Percentiles rank a stretch among this genome's conserved stretches.
Conservation (phyloP, 1,140 invertebrate genomes). For the Campoletis sonorensis region DNA sequence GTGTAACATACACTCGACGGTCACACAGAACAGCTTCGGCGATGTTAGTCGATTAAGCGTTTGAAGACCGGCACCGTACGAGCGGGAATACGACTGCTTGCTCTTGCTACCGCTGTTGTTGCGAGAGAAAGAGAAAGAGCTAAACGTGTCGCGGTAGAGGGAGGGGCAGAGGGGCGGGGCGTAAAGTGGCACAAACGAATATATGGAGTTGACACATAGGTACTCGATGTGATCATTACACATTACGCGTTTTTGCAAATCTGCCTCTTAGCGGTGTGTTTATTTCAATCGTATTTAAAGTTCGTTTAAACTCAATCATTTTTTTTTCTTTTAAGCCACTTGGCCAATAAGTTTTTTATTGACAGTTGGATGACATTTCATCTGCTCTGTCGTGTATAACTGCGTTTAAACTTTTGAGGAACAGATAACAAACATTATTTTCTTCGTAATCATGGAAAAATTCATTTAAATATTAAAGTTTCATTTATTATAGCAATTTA, state of each 20-base stretch:
- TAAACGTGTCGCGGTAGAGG: constrained; percentile 8
- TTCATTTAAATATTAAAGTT: no score
- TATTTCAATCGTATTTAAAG: no score
- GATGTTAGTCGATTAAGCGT: constrained; percentile 23
- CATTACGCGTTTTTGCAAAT: not conserved
- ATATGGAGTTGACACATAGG: constrained; percentile 32
- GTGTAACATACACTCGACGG: not conserved
- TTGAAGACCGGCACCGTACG: constrained; percentile 36
- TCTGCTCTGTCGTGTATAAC: no score
- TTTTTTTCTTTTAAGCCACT: not conserved
- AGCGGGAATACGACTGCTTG: constrained; percentile 23
- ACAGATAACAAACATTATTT: no score
- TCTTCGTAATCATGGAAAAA: no score
- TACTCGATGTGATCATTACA: not conserved
- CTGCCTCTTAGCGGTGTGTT: not conserved
- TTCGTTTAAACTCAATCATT: not conserved
- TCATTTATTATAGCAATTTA: no score
- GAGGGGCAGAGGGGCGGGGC: not conserved
- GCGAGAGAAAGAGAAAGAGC: constrained; percentile 29
- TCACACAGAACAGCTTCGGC: no score
- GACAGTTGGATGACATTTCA: no score
- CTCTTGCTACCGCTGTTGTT: not conserved
- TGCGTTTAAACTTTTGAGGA: no score
- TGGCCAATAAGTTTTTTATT: no score
- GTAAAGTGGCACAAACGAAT: constrained; percentile 27